These are phyloP conservation scores for Potorous gilbertii DNA, from an alignment of 2,797 vertebrate genomes.

Conservation along the genomic window DNA sequence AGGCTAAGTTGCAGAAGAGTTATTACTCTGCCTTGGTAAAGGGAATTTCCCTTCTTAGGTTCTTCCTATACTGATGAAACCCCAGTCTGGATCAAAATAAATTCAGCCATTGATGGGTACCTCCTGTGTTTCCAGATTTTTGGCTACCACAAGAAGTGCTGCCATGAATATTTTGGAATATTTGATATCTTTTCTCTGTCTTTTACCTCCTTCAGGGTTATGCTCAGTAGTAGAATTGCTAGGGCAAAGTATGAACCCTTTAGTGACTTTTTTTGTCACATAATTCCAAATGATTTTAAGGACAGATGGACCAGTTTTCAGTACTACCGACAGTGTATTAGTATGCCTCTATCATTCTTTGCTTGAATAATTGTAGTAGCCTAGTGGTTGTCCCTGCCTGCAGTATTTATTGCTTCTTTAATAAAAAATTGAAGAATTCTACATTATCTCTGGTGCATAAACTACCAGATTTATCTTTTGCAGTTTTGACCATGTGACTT, in stretches of 20 bases:
- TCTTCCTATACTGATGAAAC: neutral
- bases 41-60: neutral
- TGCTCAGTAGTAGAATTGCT: neutral
- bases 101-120: neutral
- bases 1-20: neutral
- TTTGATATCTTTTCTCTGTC: neutral
- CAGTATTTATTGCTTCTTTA: neutral
- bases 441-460: neutral
- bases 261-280: neutral
- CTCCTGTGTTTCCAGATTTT: neutral
- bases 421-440: neutral
- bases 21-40: neutral
- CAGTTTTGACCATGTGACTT: neutral
- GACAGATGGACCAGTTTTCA: neutral
- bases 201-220: neutral
- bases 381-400: neutral
- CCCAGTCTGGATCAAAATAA: neutral
- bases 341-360: neutral
- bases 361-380: neutral
- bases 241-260: neutral
- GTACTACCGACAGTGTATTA: neutral
- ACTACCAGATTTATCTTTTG: neutral
- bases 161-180: neutral
- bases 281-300: neutral
- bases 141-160: neutral